phyloP scores from a whole-genome alignment of 2,888 invertebrate genomes.

The Agrotis exclamationis region DNA sequence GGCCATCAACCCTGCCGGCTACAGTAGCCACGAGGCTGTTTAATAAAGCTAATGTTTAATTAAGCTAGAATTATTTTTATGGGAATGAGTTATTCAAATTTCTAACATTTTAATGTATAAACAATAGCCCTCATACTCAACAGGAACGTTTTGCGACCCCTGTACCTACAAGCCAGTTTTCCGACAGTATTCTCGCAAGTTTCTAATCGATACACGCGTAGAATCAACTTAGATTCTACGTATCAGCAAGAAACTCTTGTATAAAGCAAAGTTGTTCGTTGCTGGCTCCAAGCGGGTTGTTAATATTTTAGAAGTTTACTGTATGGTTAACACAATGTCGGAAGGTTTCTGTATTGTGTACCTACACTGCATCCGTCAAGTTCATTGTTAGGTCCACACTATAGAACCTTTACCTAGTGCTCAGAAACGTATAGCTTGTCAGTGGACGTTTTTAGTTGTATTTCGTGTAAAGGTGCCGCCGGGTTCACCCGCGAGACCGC shows the following conservation, averaged over 20 bases:
- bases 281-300: slow-evolving; percentile 12
- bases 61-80: no score
- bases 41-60: no score
- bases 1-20: no score
- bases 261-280: slow-evolving; percentile 20
- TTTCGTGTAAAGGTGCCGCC: no score
- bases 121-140: no score
- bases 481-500: no score
- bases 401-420: neutral
- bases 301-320: slow-evolving; percentile 39
- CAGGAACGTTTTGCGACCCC: neutral
- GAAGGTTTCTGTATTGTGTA: neutral
- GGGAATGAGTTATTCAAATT: no score
- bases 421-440: neutral
- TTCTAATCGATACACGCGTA: slow-evolving; percentile 14
- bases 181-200: slow-evolving; percentile 2
- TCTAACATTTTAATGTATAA: no score
- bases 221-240: slow-evolving; percentile 15
- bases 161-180: neutral
- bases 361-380: neutral
- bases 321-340: slow-evolving; percentile 1
- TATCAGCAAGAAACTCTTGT: slow-evolving; percentile 25
- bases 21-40: no score
- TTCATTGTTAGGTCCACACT: neutral
- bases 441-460: neutral